Conservation (phyloP, 1,140 invertebrate genomes). For the Listronotus oregonensis region DNA sequence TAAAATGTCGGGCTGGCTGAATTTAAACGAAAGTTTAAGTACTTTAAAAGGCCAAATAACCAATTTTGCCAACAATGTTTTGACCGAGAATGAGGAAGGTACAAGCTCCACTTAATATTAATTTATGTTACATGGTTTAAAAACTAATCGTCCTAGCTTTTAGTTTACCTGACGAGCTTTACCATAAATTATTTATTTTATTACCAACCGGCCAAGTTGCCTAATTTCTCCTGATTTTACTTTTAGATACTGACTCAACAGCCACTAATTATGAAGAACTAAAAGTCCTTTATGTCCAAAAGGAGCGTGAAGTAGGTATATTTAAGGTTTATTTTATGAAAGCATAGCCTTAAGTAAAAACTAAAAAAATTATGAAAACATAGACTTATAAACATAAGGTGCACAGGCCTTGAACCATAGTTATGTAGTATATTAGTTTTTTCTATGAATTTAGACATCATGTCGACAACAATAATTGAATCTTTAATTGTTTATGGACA, state of each 20-base stretch:
- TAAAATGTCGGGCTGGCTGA: conserved; percentile 67
- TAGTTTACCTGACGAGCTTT: conserved; percentile 16
- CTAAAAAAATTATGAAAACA: conserved; percentile 1
- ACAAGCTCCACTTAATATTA: neutral
- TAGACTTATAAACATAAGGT: no score
- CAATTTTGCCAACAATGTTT: conserved; percentile 74
- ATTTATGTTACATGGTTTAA: conserved; percentile 12
- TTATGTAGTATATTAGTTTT: conserved; percentile 5
- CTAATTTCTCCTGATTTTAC: neutral
- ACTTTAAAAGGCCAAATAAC: conserved; percentile 76
- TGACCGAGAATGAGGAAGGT: conserved; percentile 63
- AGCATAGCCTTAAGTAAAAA: neutral
- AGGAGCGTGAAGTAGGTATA: conserved; percentile 16
- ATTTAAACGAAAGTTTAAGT: conserved; percentile 72
- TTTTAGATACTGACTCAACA: neutral
- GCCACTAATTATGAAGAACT: conserved; percentile 20
- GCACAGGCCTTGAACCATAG: no score
- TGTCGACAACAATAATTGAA: conserved; percentile 1
- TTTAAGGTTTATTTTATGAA: neutral
- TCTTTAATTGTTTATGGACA: conserved; percentile 1
- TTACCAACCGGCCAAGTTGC: neutral
- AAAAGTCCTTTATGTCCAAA: conserved; percentile 2
- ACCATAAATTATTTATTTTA: neutral
- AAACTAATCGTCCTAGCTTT: conserved; percentile 15
- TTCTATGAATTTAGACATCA: conserved; percentile 17